Evolutionary conservation across 1,140 invertebrate genomes (phyloP), one percentile per base, ranked within the genome.

Genomic region (Heterodera carotae): DNA sequence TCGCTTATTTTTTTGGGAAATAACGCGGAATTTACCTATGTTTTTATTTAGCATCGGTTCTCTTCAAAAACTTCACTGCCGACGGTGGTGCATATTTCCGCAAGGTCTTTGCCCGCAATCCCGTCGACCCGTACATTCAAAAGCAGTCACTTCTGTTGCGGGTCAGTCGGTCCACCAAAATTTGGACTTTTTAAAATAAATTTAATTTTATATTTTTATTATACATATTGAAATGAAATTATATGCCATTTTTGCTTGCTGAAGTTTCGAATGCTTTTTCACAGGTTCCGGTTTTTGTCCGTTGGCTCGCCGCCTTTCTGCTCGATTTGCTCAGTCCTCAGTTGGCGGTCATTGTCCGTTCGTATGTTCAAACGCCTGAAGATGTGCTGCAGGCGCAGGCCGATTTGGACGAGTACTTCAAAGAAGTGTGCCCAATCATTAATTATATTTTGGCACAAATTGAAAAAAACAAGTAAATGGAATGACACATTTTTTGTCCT

Each of bases 71-170:
- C 29, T 56, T 87, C 29, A 22, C 86, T 56, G 69, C 86, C 12
- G 85, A 87, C 53, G 85, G 85, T 25, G 85, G 85, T 29, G 66
- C 43, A 18, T 87, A 53, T 68, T 34, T 86, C 31, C 66, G 68
- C 27, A 76, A 85, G 25, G 33, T 87, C 27, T 87, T 84, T 64
- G 31, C 29, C 31, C 60, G 77, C 12, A 84, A 87, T 53, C 25
- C 83, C 18, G 79, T 85, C n/a, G 85, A 87, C 71, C 53, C 62
- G 43, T 79, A 87, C 56, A 75, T 87, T 78, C 84, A 80, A 31
- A 43, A 71, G 12, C 85, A 86, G 72, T 76, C 85, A 22, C 66
- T 53, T 2, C 68, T 87, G 27, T 66, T 87, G 18, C 76, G 82
- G 64, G 82, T 83, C 31, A 25, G 53, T 60, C 2, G 15, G 22